Base-by-base conservation (phyloP, 2,113 vertebrate species). In the Monopterus albus region DNA sequence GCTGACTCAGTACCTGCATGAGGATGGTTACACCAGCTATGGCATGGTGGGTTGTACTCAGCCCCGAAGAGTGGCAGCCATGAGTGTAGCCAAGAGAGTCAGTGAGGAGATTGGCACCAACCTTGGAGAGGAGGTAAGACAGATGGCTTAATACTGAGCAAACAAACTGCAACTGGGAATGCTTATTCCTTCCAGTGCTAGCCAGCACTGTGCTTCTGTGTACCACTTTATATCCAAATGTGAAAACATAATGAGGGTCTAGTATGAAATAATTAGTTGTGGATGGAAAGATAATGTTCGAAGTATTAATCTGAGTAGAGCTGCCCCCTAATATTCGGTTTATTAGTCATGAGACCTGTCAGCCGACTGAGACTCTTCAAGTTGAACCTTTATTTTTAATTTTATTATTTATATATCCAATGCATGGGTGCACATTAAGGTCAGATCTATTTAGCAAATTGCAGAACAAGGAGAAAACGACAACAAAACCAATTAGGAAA, bases 41-140 rank as follows among this genome's bases (percentile, higher is more conserved):
- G 98, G 97, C 75, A 96, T 99, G 97, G 97, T 99, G 0, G 98
- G 97, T 21, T 99, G 98, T 65, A 99, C 98, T 0, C 98, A 99
- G 89, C 98, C 98, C 2, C 94, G 98, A 70, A 94, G 98, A 39
- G 98, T 99, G 82, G 98, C 98, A 0, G 98, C 98, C 77, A 99
- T 99, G 98, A 98, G 97, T 0, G 98, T 99, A 49, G 98, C 98
- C 78, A 99, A 99, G 88, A 94, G 98, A 75, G 98, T 99, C 87
- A 99, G 98, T 0, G 98, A 99, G 73, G 98, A 99, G 91, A 96
- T 98, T 64, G 92, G 94, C 0, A 95, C 94, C 71, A 96, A 89
- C 59, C 94, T 99, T 0, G 97, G 98, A 5, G 97, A 97, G 59
- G 97, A 99, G 95, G 98, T 99, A 84, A 95, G 94, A 66, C 5